Conservation (phyloP, 1,140 invertebrate genomes). For the Homalodisca vitripennis region DNA sequence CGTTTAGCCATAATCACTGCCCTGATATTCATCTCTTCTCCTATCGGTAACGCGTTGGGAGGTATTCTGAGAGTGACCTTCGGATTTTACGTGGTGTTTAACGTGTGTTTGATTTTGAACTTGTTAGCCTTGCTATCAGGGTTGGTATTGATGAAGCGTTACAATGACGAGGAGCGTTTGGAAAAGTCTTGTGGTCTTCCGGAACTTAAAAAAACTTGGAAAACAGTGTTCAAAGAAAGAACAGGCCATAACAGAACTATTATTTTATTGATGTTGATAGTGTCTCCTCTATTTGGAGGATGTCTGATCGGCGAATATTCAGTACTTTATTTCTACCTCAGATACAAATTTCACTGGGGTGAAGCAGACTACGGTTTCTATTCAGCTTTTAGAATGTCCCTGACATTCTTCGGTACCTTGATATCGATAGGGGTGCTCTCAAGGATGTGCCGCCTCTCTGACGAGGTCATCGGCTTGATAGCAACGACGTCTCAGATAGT, state of each 20-base stretch:
- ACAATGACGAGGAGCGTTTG: neutral
- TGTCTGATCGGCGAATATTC: conserved; percentile 39
- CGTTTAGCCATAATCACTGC: conserved; percentile 47
- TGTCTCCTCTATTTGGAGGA: conserved; percentile 33
- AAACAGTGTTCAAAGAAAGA: conserved; percentile 9
- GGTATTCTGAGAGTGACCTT: conserved; percentile 27
- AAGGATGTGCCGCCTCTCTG: conserved; percentile 31
- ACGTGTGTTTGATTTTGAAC: conserved; percentile 16
- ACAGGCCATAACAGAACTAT: conserved; percentile 22
- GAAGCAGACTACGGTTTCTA: conserved; percentile 39
- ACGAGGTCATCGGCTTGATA: conserved; percentile 38
- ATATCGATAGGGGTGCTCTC: conserved; percentile 36
- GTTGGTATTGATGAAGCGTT: neutral
- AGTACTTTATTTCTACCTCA: conserved; percentile 40
- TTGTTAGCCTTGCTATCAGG: neutral
- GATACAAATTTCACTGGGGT: conserved; percentile 41
- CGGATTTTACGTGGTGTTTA: conserved; percentile 33
- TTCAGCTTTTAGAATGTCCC: conserved; percentile 38
- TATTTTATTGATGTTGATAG: conserved; percentile 31
- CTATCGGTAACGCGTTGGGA: conserved; percentile 31
- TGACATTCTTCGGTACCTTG: conserved; percentile 34
- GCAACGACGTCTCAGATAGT: conserved; percentile 34
- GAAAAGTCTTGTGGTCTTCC: neutral
- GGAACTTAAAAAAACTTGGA: neutral
- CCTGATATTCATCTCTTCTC: conserved; percentile 25